Evolutionary conservation across 2,113 vertebrate genomes (phyloP).

Genomic region (Cairina moschata): DNA sequence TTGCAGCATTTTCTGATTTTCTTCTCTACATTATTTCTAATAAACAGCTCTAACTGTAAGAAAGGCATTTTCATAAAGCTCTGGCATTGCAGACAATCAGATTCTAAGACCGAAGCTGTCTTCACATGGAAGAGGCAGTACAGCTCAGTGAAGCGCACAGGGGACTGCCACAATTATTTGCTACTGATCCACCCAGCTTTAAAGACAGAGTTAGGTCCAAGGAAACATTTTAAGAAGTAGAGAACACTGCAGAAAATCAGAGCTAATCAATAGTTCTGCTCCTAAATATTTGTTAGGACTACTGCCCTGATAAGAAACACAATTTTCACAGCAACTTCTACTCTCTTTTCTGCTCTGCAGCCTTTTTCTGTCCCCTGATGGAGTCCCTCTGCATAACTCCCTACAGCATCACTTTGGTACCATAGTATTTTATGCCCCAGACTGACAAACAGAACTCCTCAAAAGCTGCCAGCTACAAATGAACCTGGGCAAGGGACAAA

Average conservation of each 20-base stretch:
- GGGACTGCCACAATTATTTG: neutral
- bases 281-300: neutral
- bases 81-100: neutral
- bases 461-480: neutral
- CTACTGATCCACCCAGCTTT: neutral
- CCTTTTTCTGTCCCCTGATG: neutral
- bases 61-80: neutral
- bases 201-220: neutral
- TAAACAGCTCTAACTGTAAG: neutral
- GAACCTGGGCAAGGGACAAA: neutral
- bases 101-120: neutral
- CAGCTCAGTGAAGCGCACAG: neutral
- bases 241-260: neutral
- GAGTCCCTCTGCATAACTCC: neutral
- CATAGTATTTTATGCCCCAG: neutral
- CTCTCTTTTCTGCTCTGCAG: neutral
- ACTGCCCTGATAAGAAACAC: neutral
- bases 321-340: neutral
- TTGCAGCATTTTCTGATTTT: neutral
- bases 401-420: rapidly evolving
- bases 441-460: neutral
- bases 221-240: neutral
- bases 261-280: neutral
- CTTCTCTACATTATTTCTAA: neutral
- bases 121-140: neutral